Evolutionary conservation across 2,113 vertebrate genomes (phyloP), one percentile per base, ranked within the genome.

Genomic region (Ciconia boyciana): DNA sequence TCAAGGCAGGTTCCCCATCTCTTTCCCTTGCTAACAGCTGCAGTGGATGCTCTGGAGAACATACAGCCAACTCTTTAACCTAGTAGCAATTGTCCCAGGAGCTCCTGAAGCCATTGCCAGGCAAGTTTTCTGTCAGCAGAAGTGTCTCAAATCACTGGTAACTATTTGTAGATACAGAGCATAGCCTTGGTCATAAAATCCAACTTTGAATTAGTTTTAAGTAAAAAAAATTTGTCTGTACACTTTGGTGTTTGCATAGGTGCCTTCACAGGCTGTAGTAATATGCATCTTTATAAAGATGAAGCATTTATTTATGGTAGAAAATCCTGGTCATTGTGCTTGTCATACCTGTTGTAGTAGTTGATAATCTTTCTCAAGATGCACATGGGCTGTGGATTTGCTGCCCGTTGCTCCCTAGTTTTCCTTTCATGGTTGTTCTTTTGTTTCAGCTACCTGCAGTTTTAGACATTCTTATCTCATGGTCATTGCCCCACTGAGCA

Each of bases 181-280:
- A 5, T 49, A 65, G 20, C 13, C 16, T 61, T 58, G 19, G 10
- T 83, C 13, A n/a, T 72, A 54, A 79, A 82, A 69, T 77, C 22
- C 16, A 83, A 24, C 18, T 68, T 28, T 2, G 14, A 46, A 31
- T 94, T 80, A 11, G 58, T 78, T n/a, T 81, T 79, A 51, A 49
- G 54, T 58, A n/a, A 62, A 26, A 4, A 43, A 39, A 78, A 51
- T 21, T 66, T 64, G 28, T 36, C 46, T 66, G 19, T 90, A 39
- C 0, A 0, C 21, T 70, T 74, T 9, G 29, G 24, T 39, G 12
- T 34, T 78, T 72, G 11, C 32, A 1, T 51, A 3, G 28, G 17
- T 82, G 21, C 48, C 41, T 48, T 84, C 25, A 6, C 28, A n/a
- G 29, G 58, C 58, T 62, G 13, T 58, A 41, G 41, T 60, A 72